phyloP scores from a whole-genome alignment of 1,140 invertebrate genomes.

The Drosophila kohkoa region DNA sequence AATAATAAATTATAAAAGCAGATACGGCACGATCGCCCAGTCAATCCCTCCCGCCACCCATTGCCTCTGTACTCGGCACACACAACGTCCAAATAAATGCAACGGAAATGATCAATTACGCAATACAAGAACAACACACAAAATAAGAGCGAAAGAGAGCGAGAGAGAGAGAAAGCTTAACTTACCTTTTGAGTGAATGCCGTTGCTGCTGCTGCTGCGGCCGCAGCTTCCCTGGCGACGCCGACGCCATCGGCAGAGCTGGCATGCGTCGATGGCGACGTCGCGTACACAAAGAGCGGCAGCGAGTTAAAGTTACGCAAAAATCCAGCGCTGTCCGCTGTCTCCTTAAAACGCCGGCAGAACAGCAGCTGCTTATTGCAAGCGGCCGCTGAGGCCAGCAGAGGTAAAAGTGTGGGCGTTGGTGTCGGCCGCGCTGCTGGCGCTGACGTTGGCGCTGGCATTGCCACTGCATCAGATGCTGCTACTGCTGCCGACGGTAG shows the following conservation, averaged over 20 bases:
- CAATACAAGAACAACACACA: constrained; percentile 53
- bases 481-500: constrained; percentile 1
- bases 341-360: constrained; percentile 80
- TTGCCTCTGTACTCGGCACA: no score
- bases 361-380: constrained; percentile 77
- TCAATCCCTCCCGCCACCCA: not conserved
- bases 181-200: constrained; percentile 74
- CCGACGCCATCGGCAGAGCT: constrained; percentile 78
- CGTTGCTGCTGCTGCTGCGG: constrained; percentile 60
- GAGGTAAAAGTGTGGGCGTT: constrained; percentile 56
- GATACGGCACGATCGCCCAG: constrained; percentile 55
- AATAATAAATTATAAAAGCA: constrained; percentile 53
- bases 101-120: constrained; percentile 77
- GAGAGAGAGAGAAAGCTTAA: constrained; percentile 18
- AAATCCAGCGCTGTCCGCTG: constrained; percentile 48
- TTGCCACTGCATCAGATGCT: constrained; percentile 29
- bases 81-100: constrained; percentile 35
- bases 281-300: constrained; percentile 79
- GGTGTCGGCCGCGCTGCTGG: constrained; percentile 29
- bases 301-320: constrained; percentile 80
- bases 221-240: constrained; percentile 76
- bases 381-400: constrained; percentile 67
- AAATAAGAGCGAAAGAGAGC: constrained; percentile 17
- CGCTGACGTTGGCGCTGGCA: constrained; percentile 12
- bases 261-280: constrained; percentile 75